phyloP scores from a whole-genome alignment of 2,797 vertebrate genomes.

The Paedocypris micromegethes region DNA sequence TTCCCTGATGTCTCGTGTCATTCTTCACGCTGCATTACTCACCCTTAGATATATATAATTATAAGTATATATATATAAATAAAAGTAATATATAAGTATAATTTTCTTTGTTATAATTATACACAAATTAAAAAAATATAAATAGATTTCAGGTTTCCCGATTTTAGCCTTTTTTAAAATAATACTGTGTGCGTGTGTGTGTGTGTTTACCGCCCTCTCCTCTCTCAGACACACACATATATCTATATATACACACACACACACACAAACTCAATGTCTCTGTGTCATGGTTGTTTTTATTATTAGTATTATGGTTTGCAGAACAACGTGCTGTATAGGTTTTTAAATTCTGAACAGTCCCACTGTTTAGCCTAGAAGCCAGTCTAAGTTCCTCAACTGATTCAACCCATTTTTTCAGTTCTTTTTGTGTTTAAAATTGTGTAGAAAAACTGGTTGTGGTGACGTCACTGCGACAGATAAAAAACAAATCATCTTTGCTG shows the following conservation, averaged over 20 bases:
- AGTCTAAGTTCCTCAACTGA: constrained; percentile 21
- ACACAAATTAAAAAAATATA: no score
- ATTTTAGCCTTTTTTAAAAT: no score
- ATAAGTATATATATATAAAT: background rate
- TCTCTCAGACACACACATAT: no score
- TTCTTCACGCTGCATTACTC: background rate
- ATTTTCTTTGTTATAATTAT: no score
- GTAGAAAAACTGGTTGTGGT: constrained; percentile 47
- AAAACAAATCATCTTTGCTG: constrained; percentile 73
- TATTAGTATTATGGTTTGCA: background rate
- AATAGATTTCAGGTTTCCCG: no score
- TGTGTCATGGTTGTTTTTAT: no score
- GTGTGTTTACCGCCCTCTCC: no score
- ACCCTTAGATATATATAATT: constrained; percentile 1
- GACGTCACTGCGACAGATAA: constrained; percentile 63
- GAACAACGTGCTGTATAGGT: background rate
- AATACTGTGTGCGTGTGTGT: no score
- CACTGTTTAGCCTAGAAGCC: constrained; percentile 40
- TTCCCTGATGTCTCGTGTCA: constrained; percentile 15
- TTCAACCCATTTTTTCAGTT: constrained; percentile 22
- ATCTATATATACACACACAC: no score
- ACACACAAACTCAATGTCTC: no score
- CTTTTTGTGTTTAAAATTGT: constrained; percentile 39
- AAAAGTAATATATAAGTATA: background rate
- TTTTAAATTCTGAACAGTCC: constrained; percentile 2